Evolutionary conservation across 2,888 invertebrate species (phyloP).

Genomic region (Onchidella celtica): DNA sequence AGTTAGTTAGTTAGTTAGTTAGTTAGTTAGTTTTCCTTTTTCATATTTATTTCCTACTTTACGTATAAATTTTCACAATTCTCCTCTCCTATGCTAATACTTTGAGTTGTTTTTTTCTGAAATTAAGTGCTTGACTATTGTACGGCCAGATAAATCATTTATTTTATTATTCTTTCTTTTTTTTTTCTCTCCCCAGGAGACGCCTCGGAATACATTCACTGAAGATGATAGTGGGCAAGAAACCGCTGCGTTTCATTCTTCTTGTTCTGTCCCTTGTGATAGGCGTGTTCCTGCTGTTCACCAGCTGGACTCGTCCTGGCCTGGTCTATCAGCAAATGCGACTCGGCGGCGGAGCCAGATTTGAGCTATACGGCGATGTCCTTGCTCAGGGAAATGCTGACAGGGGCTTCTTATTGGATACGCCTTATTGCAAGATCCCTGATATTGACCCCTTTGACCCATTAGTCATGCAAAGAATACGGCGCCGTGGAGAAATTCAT

Average conservation of each 20-base stretch:
- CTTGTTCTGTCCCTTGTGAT: constrained; percentile 11
- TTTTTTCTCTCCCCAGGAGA: no score
- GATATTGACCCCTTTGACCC: constrained; percentile 73
- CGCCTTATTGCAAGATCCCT: constrained; percentile 73
- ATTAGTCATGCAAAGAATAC: constrained; percentile 60
- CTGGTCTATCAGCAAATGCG: constrained; percentile 18
- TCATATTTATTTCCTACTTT: no score
- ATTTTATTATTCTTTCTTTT: no score
- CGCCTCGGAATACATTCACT: no score
- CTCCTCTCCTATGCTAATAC: no score
- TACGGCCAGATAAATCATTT: no score
- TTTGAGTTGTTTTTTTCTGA: no score
- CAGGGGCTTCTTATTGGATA: constrained; percentile 69
- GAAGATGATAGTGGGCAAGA: not conserved
- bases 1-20: no score
- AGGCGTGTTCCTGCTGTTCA: constrained; percentile 27
- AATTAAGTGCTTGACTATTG: no score
- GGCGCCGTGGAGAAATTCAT: constrained; percentile 54
- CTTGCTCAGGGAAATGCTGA: not conserved
- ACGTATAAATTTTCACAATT: no score
- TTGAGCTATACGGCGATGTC: not conserved
- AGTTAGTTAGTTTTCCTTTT: no score
- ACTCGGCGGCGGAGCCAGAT: constrained; percentile 3
- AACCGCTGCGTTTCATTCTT: not conserved
- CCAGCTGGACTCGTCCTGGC: not conserved